Base-by-base conservation (phyloP, 1,140 invertebrate genomes). In the Drosophila elegans region DNA sequence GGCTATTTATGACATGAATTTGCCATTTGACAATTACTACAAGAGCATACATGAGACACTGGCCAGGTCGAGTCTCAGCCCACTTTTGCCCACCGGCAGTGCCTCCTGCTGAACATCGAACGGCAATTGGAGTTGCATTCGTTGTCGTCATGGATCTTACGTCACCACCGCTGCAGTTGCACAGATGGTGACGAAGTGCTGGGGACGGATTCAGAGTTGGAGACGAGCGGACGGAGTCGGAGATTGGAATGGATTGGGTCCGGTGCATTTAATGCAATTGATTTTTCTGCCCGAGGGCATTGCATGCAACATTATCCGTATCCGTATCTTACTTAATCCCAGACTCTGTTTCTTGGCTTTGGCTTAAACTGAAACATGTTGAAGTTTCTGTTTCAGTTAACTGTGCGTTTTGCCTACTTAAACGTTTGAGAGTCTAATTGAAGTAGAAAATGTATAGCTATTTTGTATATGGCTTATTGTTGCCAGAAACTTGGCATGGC, bases 1-100 rank as follows among this genome's bases (percentile, higher is more conserved):
- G 82, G 90, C 52, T 56, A 62, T 76, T 66, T 83, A 78, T 80
- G 85, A 91, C 89, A 91, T 86, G 85, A 80, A 80, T 91, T 86
- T 91, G 69, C 90, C 80, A 91, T 91, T 91, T 90, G 48, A 63
- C 66, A 63, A 89, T 86, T 88, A 83, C 82, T 86, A 77, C 71
- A 79, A 75, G 74, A 79, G 77, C 78, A 64, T 44, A 51, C 55
- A 60, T 49, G 49, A 56, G 21, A 39, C 42, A 16, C 51, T 53
- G 32, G 25, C 41, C 53, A 32, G 34, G 16, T 45, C 38, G n/a
- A 48, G 27, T 34, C 51, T 39, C 53, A 27, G 34, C 39, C 62
- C 67, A 46, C 59, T 45, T 34, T 55, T 75, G 56, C 83, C 76
- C 80, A 52, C 75, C 59, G 83, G 83, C 84, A 48, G 62, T 74